Percentiles rank a stretch among this genome's conserved stretches.
phyloP scores from a whole-genome alignment of 2,888 invertebrate genomes.

The Lottia gigantea region DNA sequence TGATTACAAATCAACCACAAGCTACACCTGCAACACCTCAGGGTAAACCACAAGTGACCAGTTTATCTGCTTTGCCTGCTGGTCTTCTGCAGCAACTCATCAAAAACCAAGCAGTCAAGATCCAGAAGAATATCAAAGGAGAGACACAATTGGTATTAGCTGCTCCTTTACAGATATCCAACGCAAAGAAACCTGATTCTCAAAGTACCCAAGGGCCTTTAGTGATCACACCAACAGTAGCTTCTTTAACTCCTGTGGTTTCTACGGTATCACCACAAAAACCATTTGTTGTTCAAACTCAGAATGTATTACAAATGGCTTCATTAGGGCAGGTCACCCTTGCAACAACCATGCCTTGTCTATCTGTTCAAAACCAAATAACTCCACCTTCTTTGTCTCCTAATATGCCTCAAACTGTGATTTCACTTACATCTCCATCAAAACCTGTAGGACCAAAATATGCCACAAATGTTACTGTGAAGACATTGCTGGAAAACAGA shows the following conservation, averaged over 20 bases:
- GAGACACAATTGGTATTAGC: conserved; percentile 27
- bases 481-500: conserved; percentile 57
- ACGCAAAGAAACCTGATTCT: background rate
- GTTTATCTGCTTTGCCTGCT: conserved; percentile 44
- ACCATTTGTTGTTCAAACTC: conserved; percentile 9
- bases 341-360: conserved; percentile 16
- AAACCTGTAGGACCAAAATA: conserved; percentile 41
- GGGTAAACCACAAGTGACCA: conserved; percentile 18
- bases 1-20: background rate
- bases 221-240: background rate
- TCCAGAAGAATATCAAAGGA: conserved; percentile 38
- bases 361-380: background rate
- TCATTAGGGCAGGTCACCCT: conserved; percentile 14
- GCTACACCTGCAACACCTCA: background rate
- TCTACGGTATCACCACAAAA: conserved; percentile 2
- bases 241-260: conserved; percentile 8
- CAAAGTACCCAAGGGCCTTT: background rate
- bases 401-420: background rate
- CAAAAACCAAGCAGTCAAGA: conserved; percentile 48
- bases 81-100: conserved; percentile 48
- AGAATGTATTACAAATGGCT: background rate
- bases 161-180: conserved; percentile 18
- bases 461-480: conserved; percentile 62
- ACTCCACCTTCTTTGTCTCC: conserved; percentile 3
- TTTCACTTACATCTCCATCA: background rate